Base-by-base conservation (phyloP, 2,113 vertebrate genomes). In the Zosterops lateralis region DNA sequence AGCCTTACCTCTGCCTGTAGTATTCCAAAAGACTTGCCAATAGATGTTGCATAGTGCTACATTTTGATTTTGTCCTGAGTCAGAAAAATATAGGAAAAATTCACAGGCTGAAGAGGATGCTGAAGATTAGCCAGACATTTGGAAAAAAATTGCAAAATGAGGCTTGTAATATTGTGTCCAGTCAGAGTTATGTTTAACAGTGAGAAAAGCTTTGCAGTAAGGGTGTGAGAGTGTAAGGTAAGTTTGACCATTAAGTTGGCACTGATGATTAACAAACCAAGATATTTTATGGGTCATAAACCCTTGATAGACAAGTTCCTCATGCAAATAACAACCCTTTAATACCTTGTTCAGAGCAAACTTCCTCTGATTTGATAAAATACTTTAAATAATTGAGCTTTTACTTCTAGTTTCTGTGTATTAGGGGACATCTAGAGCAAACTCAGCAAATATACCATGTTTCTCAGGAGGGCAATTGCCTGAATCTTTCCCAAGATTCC, bases 221-320 rank as follows among this genome's bases (percentile, higher is more conserved):
- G 15, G 10, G 26, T 67, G 25, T 38, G 51, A 29, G 3, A 34
- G 18, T 36, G 13, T 36, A 62, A 89, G 16, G 24, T 53, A 85
- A 51, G 10, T 77, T 87, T 77, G 53, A 53, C 12, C 18, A 47
- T 78, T 58, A 65, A 72, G 17, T 13, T 82, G 17, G 16, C 15
- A n/a, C 42, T 21, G 53, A 61, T 79, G 42, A 82, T 75, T 84
- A 91, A 57, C 9, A 68, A 89, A 67, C 19, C 24, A 47, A 71
- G 89, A 18, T 34, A 68, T 73, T 82, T 91, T 54, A 64, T 50
- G 78, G 40, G 12, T 94, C 84, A 65, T 91, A 82, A 92, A 82
- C 9, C 2, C 1, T 17, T 10, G 19, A 44, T 53, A 65, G 22
- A 64, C 15, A 79, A 75, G 5, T 75, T 91, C n/a, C 20, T 67